Evolutionary conservation across 2,113 vertebrate genomes (phyloP).

Genomic region (Gnathonemus echidnorhynchus): DNA sequence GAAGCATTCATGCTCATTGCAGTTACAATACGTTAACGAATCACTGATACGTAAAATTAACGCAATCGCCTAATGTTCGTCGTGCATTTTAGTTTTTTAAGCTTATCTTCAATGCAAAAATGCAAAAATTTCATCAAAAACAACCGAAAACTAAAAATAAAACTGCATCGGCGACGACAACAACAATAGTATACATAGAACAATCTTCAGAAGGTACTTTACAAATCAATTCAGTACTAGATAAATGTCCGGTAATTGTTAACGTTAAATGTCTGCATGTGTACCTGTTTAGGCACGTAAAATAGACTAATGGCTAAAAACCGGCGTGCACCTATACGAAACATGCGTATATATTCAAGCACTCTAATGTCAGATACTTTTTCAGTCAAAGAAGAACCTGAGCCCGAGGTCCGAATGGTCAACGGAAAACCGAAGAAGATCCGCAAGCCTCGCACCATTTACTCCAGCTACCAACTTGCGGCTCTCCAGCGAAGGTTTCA

Average conservation of each 20-base stretch:
- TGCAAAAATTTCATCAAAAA: background rate
- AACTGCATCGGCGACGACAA: background rate
- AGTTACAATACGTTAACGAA: background rate
- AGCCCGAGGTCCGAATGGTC: conserved; percentile 95
- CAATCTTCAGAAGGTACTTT: background rate
- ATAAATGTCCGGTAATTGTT: background rate
- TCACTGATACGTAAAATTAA: background rate
- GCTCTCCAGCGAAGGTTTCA: conserved; percentile 95
- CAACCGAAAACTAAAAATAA: background rate
- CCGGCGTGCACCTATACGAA: background rate
- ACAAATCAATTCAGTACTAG: background rate
- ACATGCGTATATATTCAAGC: background rate
- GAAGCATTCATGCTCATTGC: background rate
- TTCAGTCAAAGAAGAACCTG: conserved; percentile 89
- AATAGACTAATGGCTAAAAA: background rate
- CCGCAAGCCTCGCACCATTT: conserved; percentile 95
- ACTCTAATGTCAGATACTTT: background rate
- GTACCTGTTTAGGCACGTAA: background rate
- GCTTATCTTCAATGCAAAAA: background rate
- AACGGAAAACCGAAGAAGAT: conserved; percentile 98
- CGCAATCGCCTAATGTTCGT: background rate
- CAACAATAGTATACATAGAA: background rate
- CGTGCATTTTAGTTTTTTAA: background rate
- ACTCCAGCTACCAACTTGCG: conserved; percentile 96
- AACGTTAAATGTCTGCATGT: background rate